A percentile compares a stretch with the other conserved stretches of the same genome.
These are phyloP conservation scores for Oryzias curvinotus DNA, from an alignment of 2,113 vertebrate genomes.

Conservation along the genomic window DNA sequence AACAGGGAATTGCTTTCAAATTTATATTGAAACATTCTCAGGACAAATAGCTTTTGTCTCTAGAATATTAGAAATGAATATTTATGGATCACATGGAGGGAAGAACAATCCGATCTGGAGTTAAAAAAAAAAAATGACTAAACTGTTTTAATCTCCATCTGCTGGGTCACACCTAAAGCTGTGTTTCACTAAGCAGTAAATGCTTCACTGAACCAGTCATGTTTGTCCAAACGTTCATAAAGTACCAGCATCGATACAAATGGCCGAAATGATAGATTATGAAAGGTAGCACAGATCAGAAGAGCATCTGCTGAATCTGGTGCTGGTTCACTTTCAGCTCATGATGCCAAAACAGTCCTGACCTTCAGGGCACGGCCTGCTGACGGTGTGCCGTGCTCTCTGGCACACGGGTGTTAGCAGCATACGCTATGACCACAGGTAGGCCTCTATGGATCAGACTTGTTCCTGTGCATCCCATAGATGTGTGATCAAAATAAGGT, in stretches of 20 bases:
- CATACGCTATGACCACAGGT: no score
- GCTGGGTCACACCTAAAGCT: not conserved
- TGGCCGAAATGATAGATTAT: not conserved
- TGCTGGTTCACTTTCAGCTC: not conserved
- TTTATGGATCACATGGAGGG: constrained; percentile 1
- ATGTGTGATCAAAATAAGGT: not conserved
- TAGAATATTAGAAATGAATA: constrained; percentile 7
- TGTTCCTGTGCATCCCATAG: not conserved
- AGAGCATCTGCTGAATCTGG: not conserved
- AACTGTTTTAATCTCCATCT: not conserved
- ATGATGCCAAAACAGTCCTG: not conserved
- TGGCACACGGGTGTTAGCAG: no score
- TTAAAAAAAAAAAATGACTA: not conserved
- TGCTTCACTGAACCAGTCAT: not conserved
- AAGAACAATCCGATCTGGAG: not conserved
- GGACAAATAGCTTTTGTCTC: not conserved
- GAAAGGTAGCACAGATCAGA: not conserved
- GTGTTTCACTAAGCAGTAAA: not conserved
- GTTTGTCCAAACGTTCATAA: not conserved
- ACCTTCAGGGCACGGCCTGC: not conserved
- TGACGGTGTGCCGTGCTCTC: no score
- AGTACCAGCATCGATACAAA: not conserved
- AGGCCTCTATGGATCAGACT: not conserved
- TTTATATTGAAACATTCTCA: constrained; percentile 14
- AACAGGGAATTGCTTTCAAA: constrained; percentile 8